These are phyloP conservation scores for Dascyllus trimaculatus DNA, from an alignment of 2,113 vertebrate species.

Conservation along the genomic window DNA sequence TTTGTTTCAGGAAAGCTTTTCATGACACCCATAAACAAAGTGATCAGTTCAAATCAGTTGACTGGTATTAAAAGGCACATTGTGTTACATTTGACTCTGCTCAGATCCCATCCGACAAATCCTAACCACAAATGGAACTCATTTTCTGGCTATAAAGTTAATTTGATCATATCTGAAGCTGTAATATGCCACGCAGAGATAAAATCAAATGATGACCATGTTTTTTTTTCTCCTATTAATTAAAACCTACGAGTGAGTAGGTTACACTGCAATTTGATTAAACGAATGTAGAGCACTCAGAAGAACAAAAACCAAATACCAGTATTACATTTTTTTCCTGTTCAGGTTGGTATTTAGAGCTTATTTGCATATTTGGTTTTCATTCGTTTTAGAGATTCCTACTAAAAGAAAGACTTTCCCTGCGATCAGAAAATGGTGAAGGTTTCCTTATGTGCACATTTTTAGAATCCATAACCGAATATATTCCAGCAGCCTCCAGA, in stretches of 20 bases:
- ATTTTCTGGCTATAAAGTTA: neutral
- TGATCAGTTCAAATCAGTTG: no score
- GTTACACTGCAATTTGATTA: neutral
- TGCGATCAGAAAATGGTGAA: neutral
- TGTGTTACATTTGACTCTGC: neutral
- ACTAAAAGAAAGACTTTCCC: neutral
- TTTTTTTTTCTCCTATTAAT: neutral
- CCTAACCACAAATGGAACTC: neutral
- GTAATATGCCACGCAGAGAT: neutral
- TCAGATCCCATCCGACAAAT: neutral
- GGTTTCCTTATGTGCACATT: neutral
- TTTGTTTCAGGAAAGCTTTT: no score
- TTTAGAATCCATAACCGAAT: neutral
- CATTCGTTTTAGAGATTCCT: neutral
- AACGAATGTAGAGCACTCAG: neutral
- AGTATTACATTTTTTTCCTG: neutral
- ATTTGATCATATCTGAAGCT: constrained; percentile 11
- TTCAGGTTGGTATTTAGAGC: neutral
- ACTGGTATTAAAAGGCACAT: neutral
- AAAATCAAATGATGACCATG: neutral
- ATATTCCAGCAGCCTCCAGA: neutral
- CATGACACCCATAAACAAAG: no score
- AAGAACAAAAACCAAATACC: neutral
- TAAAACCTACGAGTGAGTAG: no score
- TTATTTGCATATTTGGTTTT: neutral